A percentile compares a stretch with the other conserved stretches of the same genome.
Conservation (phyloP, 2,888 invertebrate genomes). For the Anthophora plumipes region DNA sequence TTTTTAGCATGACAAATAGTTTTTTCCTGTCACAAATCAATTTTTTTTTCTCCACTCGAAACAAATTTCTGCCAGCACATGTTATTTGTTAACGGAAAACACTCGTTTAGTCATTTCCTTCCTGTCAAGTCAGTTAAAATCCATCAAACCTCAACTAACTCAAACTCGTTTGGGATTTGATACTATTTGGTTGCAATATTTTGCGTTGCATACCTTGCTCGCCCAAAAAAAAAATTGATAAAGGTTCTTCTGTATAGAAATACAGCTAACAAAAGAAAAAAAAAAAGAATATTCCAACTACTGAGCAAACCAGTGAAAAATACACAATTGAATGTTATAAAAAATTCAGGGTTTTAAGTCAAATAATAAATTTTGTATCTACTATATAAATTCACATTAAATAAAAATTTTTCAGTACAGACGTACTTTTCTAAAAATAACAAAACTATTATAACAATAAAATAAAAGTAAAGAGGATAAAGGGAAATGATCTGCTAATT, state of each 20-base stretch:
- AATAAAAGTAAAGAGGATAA: background rate
- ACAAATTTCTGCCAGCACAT: conserved; percentile 18
- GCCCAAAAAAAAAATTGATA: background rate
- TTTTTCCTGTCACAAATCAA: conserved; percentile 31
- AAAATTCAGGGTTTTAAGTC: too few species aligned
- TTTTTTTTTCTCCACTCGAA: conserved; percentile 24
- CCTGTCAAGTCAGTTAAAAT: conserved; percentile 34
- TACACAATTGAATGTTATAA: too few species aligned
- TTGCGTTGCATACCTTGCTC: background rate
- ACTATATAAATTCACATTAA: background rate
- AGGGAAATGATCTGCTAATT: background rate
- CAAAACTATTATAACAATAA: background rate
- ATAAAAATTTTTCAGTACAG: too few species aligned
- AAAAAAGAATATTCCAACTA: too few species aligned
- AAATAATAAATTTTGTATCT: too few species aligned
- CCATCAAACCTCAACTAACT: conserved; percentile 27
- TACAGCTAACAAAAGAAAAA: background rate
- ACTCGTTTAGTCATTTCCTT: conserved; percentile 39
- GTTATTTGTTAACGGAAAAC: conserved; percentile 36
- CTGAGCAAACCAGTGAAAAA: too few species aligned
- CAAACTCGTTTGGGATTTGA: conserved; percentile 8
- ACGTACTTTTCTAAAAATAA: too few species aligned
- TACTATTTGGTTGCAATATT: conserved; percentile 22
- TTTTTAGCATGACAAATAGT: conserved; percentile 46
- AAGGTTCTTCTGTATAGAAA: background rate